Evolutionary conservation across 2,797 vertebrate species (phyloP).

Genomic region (Malurus leucopterus): DNA sequence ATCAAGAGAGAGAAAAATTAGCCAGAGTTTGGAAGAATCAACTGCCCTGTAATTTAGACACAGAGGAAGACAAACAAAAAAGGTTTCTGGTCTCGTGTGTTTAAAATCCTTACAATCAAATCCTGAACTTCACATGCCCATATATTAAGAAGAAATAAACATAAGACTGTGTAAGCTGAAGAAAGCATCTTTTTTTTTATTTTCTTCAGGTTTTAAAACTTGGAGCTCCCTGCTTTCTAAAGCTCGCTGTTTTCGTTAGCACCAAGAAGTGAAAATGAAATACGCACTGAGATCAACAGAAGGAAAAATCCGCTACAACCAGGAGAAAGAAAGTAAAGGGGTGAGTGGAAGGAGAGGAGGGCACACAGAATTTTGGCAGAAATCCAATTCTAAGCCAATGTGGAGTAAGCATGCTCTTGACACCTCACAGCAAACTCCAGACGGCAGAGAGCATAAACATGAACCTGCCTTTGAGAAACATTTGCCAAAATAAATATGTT

Average conservation of each 20-base stretch:
- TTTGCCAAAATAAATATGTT: slow-evolving; percentile 27
- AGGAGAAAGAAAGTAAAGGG: not conserved
- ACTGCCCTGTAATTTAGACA: not conserved
- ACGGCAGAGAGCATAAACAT: not conserved
- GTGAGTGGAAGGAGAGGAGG: not conserved
- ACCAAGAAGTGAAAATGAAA: slow-evolving; percentile 2
- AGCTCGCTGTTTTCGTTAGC: not conserved
- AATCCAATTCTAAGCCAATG: not conserved
- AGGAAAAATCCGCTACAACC: not conserved
- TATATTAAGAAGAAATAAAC: not conserved
- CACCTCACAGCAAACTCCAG: slow-evolving; percentile 1
- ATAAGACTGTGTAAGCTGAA: not conserved
- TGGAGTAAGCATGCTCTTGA: not conserved
- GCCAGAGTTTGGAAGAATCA: not conserved
- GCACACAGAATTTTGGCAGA: not conserved
- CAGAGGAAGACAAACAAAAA: not conserved
- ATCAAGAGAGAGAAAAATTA: not conserved
- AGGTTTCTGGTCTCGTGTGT: not conserved
- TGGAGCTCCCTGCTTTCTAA: not conserved
- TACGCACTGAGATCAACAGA: not conserved
- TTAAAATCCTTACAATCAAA: not conserved
- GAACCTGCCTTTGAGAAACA: slow-evolving; percentile 10
- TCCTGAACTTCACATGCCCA: not conserved
- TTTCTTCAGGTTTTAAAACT: not conserved
- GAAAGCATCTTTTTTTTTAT: not conserved